Evolutionary conservation across 2,113 vertebrate genomes (phyloP).

Genomic region (Anoplopoma fimbria): DNA sequence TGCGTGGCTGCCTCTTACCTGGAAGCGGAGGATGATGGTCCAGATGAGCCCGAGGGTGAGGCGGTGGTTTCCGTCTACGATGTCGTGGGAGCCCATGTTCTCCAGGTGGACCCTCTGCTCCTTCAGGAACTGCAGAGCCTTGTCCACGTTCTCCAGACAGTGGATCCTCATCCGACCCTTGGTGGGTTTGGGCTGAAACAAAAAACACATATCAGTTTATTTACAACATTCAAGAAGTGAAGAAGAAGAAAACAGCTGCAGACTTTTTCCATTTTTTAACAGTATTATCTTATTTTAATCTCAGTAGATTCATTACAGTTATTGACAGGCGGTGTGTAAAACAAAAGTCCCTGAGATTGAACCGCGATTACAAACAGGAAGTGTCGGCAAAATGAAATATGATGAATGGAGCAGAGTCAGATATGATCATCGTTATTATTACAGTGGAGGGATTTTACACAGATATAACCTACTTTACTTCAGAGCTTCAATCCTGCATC

Average conservation of each 20-base stretch:
- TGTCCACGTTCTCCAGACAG: slow-evolving; percentile 97
- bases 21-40: slow-evolving; percentile 98
- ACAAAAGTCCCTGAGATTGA: background rate
- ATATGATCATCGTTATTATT: background rate
- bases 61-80: slow-evolving; percentile 97
- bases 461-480: background rate
- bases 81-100: slow-evolving; percentile 99
- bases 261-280: slow-evolving; percentile 3
- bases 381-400: background rate
- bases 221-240: background rate
- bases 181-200: slow-evolving; percentile 92
- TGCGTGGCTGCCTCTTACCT: slow-evolving; percentile 79
- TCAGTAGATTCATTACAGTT: background rate
- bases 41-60: slow-evolving; percentile 96
- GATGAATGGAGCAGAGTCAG: background rate
- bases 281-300: background rate
- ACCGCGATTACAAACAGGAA: background rate
- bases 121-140: slow-evolving; percentile 97
- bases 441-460: background rate
- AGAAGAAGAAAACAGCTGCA: slow-evolving; percentile 31
- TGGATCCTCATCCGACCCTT: slow-evolving; percentile 98
- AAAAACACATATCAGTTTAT: slow-evolving; percentile 9
- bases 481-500: background rate
- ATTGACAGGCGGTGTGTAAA: background rate
- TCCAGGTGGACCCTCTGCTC: slow-evolving; percentile 96